phyloP scores from a whole-genome alignment of 2,113 vertebrate species.

The Lagopus leucura region DNA sequence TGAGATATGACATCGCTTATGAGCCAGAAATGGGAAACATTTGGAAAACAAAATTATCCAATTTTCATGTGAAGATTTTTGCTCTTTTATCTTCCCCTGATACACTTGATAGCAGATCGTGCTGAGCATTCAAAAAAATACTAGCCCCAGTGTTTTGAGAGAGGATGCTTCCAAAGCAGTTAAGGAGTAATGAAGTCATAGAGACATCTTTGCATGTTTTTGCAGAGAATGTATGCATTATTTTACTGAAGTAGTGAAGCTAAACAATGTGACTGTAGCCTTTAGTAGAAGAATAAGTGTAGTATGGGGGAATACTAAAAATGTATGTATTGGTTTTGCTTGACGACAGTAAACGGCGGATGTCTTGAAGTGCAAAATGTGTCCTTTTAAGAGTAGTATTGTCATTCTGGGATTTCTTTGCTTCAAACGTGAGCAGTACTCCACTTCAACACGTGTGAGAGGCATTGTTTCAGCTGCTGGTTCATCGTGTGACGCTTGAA shows the following conservation, averaged over 20 bases:
- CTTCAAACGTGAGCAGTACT: not conserved
- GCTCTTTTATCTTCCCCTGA: not conserved
- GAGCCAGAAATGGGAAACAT: not conserved
- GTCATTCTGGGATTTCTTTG: not conserved
- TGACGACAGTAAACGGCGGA: not conserved
- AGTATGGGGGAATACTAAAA: not conserved
- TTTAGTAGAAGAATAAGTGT: not conserved
- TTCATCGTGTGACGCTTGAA: constrained; percentile 21
- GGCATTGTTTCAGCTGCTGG: constrained; percentile 43
- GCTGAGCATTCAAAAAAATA: not conserved
- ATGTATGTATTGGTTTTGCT: not conserved
- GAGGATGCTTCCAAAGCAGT: not conserved
- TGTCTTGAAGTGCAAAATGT: not conserved
- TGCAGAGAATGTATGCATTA: not conserved
- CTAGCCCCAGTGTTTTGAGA: not conserved
- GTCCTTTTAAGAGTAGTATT: not conserved
- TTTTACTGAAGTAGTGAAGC: not conserved
- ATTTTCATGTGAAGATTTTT: not conserved
- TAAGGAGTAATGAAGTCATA: not conserved
- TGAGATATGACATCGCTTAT: not conserved
- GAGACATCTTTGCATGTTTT: not conserved
- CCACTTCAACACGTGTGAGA: constrained; percentile 30
- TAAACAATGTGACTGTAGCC: not conserved
- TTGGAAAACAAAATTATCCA: not conserved
- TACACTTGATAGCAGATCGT: not conserved